These are phyloP conservation scores for Cladorhizidae sp. DNA, from an alignment of 37 sponge, comb jelly and placozoan species.

Conservation along the genomic window DNA sequence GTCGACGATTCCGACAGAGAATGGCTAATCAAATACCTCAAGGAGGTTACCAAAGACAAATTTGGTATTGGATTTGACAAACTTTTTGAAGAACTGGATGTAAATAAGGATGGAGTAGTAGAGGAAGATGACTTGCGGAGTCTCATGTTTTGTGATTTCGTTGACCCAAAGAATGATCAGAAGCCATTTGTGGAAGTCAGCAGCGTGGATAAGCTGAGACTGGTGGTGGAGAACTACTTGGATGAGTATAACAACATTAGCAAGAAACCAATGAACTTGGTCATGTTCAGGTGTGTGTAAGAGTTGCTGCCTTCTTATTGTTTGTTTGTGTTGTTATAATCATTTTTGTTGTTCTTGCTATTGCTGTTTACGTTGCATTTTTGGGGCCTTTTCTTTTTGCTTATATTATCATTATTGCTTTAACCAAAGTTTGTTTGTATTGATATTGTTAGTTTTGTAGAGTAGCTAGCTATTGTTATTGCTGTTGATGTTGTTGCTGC, in stretches of 20 bases:
- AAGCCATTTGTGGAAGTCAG: constrained; percentile 89
- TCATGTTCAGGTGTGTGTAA: constrained; percentile 87
- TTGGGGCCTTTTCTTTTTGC: neutral
- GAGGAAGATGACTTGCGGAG: constrained; percentile 94
- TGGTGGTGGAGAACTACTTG: constrained; percentile 89
- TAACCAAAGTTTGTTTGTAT: no score
- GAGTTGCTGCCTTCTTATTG: neutral
- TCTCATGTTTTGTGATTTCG: constrained; percentile 98
- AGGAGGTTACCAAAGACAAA: constrained; percentile 52
- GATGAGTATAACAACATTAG: constrained; percentile 97
- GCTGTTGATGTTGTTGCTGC: no score
- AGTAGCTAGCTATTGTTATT: no score
- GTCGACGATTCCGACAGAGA: constrained; percentile 88
- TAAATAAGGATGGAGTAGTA: constrained; percentile 86
- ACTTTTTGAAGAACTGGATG: constrained; percentile 84
- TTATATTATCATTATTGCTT: no score
- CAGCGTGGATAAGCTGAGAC: constrained; percentile 87
- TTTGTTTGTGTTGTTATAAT: neutral
- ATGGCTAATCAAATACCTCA: constrained; percentile 85
- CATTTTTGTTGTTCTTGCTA: no score
- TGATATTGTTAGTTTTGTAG: no score
- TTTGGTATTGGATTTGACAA: constrained; percentile 80
- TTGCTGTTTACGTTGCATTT: neutral
- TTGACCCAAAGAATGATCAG: constrained; percentile 90
- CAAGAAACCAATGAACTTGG: constrained; percentile 99